These are phyloP conservation scores for Hylaeus anthracinus DNA, from an alignment of 1,140 invertebrate genomes.

Conservation along the genomic window DNA sequence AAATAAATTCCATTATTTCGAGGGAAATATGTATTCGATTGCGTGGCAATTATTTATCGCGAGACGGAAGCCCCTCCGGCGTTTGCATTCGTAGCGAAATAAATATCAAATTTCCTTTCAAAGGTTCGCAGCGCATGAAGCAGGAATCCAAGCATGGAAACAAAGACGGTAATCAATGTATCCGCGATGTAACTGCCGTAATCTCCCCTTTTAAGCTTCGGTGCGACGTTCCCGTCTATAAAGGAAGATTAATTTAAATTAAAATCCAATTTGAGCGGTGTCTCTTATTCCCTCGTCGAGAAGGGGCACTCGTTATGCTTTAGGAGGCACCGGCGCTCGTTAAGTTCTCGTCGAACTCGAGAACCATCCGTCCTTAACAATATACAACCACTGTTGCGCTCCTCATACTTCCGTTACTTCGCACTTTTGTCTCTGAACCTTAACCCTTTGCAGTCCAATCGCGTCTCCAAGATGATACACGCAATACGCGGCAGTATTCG, in stretches of 20 bases:
- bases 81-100: not conserved
- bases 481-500: too few species aligned
- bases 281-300: constrained; percentile 46
- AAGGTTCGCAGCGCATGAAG: not conserved
- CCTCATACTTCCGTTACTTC: constrained; percentile 14
- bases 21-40: not conserved
- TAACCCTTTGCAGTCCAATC: too few species aligned
- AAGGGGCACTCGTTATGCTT: constrained; percentile 62
- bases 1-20: too few species aligned
- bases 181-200: constrained; percentile 52
- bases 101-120: constrained; percentile 2
- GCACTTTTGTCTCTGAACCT: constrained; percentile 3
- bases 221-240: constrained; percentile 47
- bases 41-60: too few species aligned
- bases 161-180: constrained; percentile 48
- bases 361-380: constrained; percentile 49
- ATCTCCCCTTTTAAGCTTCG: constrained; percentile 51
- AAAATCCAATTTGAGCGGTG: constrained; percentile 64
- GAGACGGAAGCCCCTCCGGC: too few species aligned
- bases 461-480: too few species aligned
- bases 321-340: constrained; percentile 58
- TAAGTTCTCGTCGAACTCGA: constrained; percentile 63
- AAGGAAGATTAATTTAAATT: constrained; percentile 68
- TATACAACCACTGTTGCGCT: constrained; percentile 42
- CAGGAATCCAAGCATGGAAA: not conserved